Conservation (phyloP, 2,113 vertebrate species). For the Brachirus orientalis region DNA sequence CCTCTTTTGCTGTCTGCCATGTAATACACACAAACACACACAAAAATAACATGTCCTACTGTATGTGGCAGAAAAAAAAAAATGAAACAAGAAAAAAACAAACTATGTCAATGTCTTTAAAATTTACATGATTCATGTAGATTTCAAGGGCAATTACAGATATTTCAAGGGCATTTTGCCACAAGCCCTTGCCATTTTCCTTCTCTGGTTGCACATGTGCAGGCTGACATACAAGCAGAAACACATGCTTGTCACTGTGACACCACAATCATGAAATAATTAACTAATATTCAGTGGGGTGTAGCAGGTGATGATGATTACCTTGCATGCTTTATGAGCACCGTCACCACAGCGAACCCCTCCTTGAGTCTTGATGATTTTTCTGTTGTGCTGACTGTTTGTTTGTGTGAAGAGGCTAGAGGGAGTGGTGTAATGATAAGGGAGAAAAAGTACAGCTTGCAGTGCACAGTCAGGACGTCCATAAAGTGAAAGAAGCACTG, state of each 20-base stretch:
- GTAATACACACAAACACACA: too few relatives aligned
- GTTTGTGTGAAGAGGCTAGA: constrained; percentile 47
- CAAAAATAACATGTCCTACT: too few relatives aligned
- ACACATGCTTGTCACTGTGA: not conserved
- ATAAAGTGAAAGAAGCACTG: constrained; percentile 84
- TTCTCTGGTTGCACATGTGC: too few relatives aligned
- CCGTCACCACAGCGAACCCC: constrained; percentile 17
- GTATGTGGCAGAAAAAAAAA: too few relatives aligned
- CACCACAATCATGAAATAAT: constrained; percentile 1
- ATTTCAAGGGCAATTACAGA: too few relatives aligned
- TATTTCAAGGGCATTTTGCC: too few relatives aligned
- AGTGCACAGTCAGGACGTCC: constrained; percentile 71
- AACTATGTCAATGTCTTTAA: too few relatives aligned
- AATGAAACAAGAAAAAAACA: too few relatives aligned
- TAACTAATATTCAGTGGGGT: not conserved
- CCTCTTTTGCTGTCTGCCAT: too few relatives aligned
- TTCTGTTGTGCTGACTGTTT: constrained; percentile 59
- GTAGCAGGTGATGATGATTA: constrained; percentile 11
- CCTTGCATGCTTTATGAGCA: constrained; percentile 10
- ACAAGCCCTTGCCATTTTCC: too few relatives aligned
- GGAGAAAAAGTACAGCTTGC: constrained; percentile 68
- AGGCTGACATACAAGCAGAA: not conserved
- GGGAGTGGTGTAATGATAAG: constrained; percentile 63
- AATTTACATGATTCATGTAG: too few relatives aligned
- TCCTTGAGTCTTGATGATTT: constrained; percentile 42